Evolutionary conservation across 30 jellyfish, hydroid and myxozoan genomes (phyloP), one percentile per base, ranked within the genome.

Genomic region (Rhopilema esculentum): DNA sequence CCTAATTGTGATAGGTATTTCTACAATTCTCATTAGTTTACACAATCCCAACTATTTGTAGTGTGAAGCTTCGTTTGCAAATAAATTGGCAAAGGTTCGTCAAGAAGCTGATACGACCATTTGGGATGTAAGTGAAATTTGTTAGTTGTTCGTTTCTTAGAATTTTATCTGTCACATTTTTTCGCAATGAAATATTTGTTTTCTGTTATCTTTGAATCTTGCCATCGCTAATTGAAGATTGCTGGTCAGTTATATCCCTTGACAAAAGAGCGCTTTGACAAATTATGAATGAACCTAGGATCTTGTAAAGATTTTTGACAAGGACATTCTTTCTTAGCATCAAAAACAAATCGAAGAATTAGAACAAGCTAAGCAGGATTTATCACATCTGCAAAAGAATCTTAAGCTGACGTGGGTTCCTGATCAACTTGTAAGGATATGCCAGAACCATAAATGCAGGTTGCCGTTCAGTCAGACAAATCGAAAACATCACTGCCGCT

Each of bases 401-500:
- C 68, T 85, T 72, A 83, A 82, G 65, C 74, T 91, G 16, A 91
- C 97, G 0, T 91, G 97, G 97, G 94, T 91, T 17, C 97, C 97
- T 19, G 97, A 91, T 78, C 80, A 77, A 19, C 53, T 91, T 18
- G 97, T 91, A 16, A 68, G 64, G 48, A 77, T 78, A 25, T 91
- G 97, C 83, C 97, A 91, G 52, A 91, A 76, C 31, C 84, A 76
- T 26, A 91, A 91, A 33, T 91, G 97, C 71, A 69, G 97, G 29
- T 23, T 73, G 27, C 85, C 97, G 4, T 91, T 91, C 86, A 30
- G 95, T 12, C 85, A 83, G 82, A 91, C 97, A 23, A 91, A 73
- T 33, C 88, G 97, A 66, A 91, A 91, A 29, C 97, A 91, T 49
- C 97, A 91, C 72, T 91, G 97, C 67, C 89, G 97, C 49, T 91